Evolutionary conservation across 2,888 invertebrate species (phyloP).

Genomic region (Beris chalybata): DNA sequence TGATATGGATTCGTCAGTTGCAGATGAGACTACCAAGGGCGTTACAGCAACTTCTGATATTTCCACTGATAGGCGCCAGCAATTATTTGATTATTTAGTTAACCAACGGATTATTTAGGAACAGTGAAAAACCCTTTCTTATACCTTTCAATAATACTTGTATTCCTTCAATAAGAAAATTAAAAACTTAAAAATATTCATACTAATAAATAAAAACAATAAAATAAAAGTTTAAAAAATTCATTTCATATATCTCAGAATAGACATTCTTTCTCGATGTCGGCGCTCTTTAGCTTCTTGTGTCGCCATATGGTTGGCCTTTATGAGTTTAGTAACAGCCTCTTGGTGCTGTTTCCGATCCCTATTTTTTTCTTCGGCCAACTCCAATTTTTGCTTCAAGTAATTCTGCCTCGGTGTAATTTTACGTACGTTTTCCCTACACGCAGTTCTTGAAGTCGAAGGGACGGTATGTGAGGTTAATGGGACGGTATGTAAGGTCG

Average conservation of each 20-base stretch:
- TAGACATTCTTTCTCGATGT: neutral
- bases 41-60: neutral
- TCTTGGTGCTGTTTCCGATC: neutral
- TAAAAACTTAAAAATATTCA: too few species aligned
- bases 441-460: too few species aligned
- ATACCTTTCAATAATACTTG: neutral
- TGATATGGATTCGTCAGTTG: neutral
- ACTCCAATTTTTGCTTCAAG: too few species aligned
- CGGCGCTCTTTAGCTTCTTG: neutral
- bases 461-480: neutral
- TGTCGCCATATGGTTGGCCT: neutral
- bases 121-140: too few species aligned
- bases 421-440: too few species aligned
- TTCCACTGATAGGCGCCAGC: neutral
- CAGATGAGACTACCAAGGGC: neutral
- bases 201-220: too few species aligned
- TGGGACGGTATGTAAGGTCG: neutral
- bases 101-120: neutral
- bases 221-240: too few species aligned
- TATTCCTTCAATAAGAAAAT: too few species aligned
- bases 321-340: neutral
- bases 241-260: neutral
- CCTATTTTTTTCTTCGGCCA: too few species aligned
- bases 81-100: neutral
- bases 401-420: too few species aligned